A percentile compares a stretch with the other conserved stretches of the same genome.
phyloP scores from a whole-genome alignment of 2,797 vertebrate genomes.

The Rhinichthys osculus region DNA sequence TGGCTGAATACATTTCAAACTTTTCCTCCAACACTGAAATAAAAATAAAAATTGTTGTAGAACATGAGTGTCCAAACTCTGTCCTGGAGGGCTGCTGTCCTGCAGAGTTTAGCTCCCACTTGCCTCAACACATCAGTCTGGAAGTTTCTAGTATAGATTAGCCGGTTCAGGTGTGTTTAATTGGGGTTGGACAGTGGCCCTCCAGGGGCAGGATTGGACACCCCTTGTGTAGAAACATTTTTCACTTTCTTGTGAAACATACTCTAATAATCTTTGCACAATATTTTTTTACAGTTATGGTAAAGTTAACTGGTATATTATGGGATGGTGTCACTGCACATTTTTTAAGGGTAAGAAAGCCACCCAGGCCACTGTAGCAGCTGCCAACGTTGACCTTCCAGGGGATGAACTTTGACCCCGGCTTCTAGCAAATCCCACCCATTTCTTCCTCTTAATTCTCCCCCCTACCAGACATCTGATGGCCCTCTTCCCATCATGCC shows the following conservation, averaged over 20 bases:
- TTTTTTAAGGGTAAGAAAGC: conserved; percentile 18
- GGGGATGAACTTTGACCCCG: conserved; percentile 30
- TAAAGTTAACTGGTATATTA: conserved; percentile 10
- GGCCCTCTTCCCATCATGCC: conserved; percentile 35
- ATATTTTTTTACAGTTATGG: neutral
- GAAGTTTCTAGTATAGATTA: neutral
- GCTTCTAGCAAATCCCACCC: conserved; percentile 12
- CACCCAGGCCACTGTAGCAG: conserved; percentile 13
- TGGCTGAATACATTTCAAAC: neutral
- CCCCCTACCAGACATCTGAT: conserved; percentile 4
- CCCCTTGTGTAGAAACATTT: neutral
- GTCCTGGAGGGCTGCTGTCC: neutral
- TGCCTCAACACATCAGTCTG: neutral
- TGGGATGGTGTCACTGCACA: conserved; percentile 10
- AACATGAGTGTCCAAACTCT: neutral
- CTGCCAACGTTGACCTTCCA: conserved; percentile 40
- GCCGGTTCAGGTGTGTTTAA: neutral
- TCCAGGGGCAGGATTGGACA: neutral
- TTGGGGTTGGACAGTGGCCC: neutral
- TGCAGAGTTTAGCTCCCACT: neutral
- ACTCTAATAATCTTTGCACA: neutral
- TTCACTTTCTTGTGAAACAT: neutral
- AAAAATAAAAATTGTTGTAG: neutral
- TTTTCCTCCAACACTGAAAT: neutral
- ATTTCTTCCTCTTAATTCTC: neutral